A percentile compares a stretch with the other conserved stretches of the same genome.
Evolutionary conservation across 1,140 invertebrate species (phyloP).

Genomic region (Teleopsis dalmanni): DNA sequence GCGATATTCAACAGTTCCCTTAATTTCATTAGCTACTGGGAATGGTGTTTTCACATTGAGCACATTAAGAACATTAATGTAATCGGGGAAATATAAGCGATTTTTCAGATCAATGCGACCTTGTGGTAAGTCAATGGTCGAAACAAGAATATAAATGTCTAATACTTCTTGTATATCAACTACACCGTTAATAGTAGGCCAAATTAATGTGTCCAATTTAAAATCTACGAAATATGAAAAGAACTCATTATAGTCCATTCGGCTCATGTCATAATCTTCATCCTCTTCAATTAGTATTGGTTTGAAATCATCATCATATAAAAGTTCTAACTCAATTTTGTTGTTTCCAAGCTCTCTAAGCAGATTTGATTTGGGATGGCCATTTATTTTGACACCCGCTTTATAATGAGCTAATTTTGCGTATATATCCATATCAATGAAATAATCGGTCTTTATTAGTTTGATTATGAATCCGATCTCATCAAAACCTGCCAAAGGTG

Average conservation of each 20-base stretch:
- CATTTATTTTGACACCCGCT: constrained; percentile 50
- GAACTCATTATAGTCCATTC: constrained; percentile 41
- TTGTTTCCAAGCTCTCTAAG: constrained; percentile 29
- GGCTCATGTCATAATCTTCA: constrained; percentile 26
- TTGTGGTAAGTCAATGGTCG: constrained; percentile 46
- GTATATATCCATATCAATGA: constrained; percentile 64
- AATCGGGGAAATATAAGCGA: constrained; percentile 48
- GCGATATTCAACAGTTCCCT: constrained; percentile 53
- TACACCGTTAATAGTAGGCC: constrained; percentile 53
- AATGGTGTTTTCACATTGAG: constrained; percentile 59
- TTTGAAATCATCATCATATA: constrained; percentile 33
- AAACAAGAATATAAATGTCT: constrained; percentile 47
- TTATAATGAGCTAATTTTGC: constrained; percentile 57
- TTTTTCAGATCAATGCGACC: constrained; percentile 51
- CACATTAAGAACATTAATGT: constrained; percentile 59
- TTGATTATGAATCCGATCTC: constrained; percentile 66
- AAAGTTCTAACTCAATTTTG: constrained; percentile 27
- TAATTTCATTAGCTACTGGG: constrained; percentile 49
- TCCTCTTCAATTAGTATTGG: constrained; percentile 16
- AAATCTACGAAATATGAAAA: constrained; percentile 52
- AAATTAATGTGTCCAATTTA: constrained; percentile 56
- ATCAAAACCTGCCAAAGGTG: constrained; percentile 63
- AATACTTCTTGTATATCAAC: constrained; percentile 53
- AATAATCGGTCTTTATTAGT: constrained; percentile 50
- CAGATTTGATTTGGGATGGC: constrained; percentile 48